A percentile compares a stretch with the other conserved stretches of the same genome.
Conservation (phyloP, 2,113 vertebrate species). For the Peromyscus polionotus region DNA sequence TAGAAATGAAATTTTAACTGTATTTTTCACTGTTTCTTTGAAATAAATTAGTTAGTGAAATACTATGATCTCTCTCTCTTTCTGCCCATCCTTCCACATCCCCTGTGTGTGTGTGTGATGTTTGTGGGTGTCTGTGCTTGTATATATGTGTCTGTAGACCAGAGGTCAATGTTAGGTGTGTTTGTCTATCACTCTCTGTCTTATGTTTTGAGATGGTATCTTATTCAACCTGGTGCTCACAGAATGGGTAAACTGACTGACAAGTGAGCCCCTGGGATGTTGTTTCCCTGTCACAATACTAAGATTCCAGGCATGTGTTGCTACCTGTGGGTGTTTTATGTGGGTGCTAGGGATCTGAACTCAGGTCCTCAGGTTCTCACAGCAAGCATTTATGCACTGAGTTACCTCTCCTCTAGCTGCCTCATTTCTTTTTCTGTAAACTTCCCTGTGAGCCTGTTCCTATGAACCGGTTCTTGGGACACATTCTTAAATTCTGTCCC, state of each 20-base stretch:
- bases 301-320: too few relatives aligned
- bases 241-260: not conserved
- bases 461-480: not conserved
- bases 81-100: not conserved
- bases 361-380: not conserved
- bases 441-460: not conserved
- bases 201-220: not conserved
- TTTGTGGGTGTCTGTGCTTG: not conserved
- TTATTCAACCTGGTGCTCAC: not conserved
- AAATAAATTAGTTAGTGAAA: slow-evolving; percentile 5
- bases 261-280: not conserved
- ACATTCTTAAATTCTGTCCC: not conserved
- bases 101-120: not conserved
- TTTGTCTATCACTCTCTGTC: not conserved
- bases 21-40: slow-evolving; percentile 8
- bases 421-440: not conserved
- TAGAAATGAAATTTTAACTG: not conserved
- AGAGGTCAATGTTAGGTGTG: not conserved
- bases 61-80: not conserved
- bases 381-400: not conserved
- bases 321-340: not conserved
- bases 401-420: not conserved
- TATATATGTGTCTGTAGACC: not conserved
- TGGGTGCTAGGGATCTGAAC: not conserved
- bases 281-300: not conserved